phyloP scores from a whole-genome alignment of 2,888 invertebrate genomes.

The Timema podura region DNA sequence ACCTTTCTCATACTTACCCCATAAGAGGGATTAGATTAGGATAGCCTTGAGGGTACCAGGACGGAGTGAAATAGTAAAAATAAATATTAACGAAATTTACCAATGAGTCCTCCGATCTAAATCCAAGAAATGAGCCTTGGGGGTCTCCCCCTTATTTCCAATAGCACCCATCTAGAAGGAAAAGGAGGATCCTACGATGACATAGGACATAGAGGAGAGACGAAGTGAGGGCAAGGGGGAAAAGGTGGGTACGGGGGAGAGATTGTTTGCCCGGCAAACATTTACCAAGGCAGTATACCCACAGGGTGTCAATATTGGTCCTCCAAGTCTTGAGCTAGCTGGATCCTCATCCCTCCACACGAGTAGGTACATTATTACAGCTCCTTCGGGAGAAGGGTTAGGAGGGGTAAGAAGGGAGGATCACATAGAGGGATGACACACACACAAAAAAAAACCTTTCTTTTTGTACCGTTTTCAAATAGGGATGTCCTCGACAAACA shows the following conservation, averaged over 20 bases:
- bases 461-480: too few relatives aligned
- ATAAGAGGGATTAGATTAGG: too few relatives aligned
- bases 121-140: too few relatives aligned
- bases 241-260: not conserved
- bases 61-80: too few relatives aligned
- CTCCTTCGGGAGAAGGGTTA: not conserved
- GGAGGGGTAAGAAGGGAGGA: slow-evolving; percentile 6
- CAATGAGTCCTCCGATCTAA: too few relatives aligned
- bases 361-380: slow-evolving; percentile 4
- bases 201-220: not conserved
- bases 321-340: not conserved
- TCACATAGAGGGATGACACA: not conserved
- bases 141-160: too few relatives aligned
- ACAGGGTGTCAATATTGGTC: slow-evolving; percentile 14
- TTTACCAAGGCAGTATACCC: not conserved
- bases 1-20: too few relatives aligned
- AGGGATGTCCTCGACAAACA: slow-evolving; percentile 1
- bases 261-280: slow-evolving; percentile 15
- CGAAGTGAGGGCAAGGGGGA: not conserved
- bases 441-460: not conserved
- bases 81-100: too few relatives aligned
- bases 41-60: too few relatives aligned
- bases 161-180: too few relatives aligned
- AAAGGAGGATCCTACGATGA: too few relatives aligned
- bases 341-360: not conserved